These are phyloP conservation scores for Panthera leo DNA, from an alignment of 2,113 vertebrate genomes.

Conservation along the genomic window DNA sequence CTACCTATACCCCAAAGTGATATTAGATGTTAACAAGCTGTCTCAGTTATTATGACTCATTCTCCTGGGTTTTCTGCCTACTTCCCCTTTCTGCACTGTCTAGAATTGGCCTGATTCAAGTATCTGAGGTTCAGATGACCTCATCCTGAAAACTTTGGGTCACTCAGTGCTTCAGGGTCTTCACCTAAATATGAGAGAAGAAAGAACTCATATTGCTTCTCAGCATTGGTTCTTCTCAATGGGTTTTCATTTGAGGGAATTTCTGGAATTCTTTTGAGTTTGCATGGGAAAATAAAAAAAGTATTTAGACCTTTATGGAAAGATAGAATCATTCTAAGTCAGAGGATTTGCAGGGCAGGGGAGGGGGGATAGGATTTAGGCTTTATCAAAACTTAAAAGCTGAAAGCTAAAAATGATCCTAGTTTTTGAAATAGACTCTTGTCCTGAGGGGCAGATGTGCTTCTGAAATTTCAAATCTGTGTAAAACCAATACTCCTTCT, in stretches of 20 bases:
- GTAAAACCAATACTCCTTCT: neutral
- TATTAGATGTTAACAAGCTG: neutral
- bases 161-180: neutral
- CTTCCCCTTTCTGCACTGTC: neutral
- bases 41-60: neutral
- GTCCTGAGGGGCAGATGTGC: neutral
- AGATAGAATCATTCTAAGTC: neutral
- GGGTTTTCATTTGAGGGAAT: neutral
- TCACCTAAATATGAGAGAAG: neutral
- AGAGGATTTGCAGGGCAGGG: neutral
- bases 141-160: neutral
- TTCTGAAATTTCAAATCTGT: slow-evolving; percentile 28
- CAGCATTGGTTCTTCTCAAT: neutral
- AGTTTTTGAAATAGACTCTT: slow-evolving; percentile 19
- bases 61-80: neutral
- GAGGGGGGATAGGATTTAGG: neutral
- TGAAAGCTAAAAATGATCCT: neutral
- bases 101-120: neutral
- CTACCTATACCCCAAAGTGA: neutral
- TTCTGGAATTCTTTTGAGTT: neutral
- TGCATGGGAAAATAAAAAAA: neutral
- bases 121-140: neutral
- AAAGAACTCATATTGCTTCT: neutral
- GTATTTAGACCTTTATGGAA: neutral
- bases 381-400: neutral